These are phyloP conservation scores for Psettodes erumei DNA, from an alignment of 2,113 vertebrate genomes.

Conservation along the genomic window DNA sequence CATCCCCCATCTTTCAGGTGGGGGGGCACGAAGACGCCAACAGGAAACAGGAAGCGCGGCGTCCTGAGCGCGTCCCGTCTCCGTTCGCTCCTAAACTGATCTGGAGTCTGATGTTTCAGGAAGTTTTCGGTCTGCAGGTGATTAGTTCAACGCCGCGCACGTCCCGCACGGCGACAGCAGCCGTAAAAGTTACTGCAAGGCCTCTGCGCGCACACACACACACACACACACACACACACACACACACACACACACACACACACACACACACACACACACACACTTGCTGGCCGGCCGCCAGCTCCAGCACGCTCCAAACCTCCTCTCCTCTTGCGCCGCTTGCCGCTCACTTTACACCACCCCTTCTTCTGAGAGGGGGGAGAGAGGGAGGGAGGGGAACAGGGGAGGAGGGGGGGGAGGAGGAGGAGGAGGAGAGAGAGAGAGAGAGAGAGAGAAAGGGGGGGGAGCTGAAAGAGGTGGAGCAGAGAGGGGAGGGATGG, in stretches of 20 bases:
- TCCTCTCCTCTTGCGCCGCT: conserved; percentile 70
- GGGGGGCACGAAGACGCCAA: too few relatives aligned
- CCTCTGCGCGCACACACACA: not conserved
- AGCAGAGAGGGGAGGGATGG: conserved; percentile 48
- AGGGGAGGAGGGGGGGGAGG: not conserved
- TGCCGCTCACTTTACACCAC: conserved; percentile 74
- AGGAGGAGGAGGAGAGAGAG: not conserved
- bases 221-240: too few relatives aligned
- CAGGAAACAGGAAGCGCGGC: too few relatives aligned
- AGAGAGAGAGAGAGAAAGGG: not conserved
- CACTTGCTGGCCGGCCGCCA: conserved; percentile 61
- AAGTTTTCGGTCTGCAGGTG: conserved; percentile 54
- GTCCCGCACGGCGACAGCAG: conserved; percentile 60
- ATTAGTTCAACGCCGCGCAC: conserved; percentile 43
- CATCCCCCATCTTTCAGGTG: too few relatives aligned
- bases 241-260: not conserved
- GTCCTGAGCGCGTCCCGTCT: too few relatives aligned
- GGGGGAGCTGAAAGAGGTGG: conserved; percentile 69
- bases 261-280: not conserved
- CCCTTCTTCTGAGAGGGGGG: conserved; percentile 46
- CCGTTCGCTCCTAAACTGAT: too few relatives aligned
- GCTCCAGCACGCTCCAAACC: conserved; percentile 73
- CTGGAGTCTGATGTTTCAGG: too few relatives aligned
- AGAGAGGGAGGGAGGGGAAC: not conserved
- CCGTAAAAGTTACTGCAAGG: conserved; percentile 29